Base-by-base conservation (phyloP, 2,888 invertebrate species). In the Adela reaumurella region DNA sequence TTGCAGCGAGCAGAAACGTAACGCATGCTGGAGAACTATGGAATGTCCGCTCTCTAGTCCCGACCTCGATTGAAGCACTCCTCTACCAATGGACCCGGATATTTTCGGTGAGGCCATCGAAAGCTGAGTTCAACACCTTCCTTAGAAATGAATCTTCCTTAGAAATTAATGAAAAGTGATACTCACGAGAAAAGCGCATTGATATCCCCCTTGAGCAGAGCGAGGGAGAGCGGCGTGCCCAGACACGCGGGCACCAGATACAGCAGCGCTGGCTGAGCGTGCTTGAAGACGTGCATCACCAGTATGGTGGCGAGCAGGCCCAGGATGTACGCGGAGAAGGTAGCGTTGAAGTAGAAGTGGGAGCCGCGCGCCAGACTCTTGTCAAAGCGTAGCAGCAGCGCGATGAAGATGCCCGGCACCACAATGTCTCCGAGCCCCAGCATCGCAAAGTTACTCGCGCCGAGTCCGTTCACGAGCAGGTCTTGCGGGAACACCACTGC, bases 361-460 rank as follows among this genome's bases (percentile, higher is more conserved):
- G 88, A 87, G 65, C 90, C 89, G 17, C 93, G 80, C 17, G 35
- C 18, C 53, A 93, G 81, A 62, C 93, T 92, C 67, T 90, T 85
- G 79, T 99, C 99, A 74, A 97, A 99, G 56, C 99, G 87, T 46
- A 98, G 83, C 45, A 99, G 81, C 19, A 99, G 82, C 0, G 99
- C 98, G 47, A 99, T 97, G 72, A 99, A 99, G 64, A 99, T 97
- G 55, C 99, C 99, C 3, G 99, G 99, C 56, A 99, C 94, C 28
- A 99, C 99, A 60, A 99, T 98, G 70, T 99, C 99, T 3, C 99
- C 99, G 11, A 99, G 85, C 1, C 99, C 99, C 48, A 99, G 78
- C 97, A 99, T 99, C 14, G 98, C 97, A 77, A 97, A 97, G 79
- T 99, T 97, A 58, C 85, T 90, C 1, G 92, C 94, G 56, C 82